A percentile compares a stretch with the other conserved stretches of the same genome.
Evolutionary conservation across 2,797 vertebrate species (phyloP).

Genomic region (Tapirus indicus): DNA sequence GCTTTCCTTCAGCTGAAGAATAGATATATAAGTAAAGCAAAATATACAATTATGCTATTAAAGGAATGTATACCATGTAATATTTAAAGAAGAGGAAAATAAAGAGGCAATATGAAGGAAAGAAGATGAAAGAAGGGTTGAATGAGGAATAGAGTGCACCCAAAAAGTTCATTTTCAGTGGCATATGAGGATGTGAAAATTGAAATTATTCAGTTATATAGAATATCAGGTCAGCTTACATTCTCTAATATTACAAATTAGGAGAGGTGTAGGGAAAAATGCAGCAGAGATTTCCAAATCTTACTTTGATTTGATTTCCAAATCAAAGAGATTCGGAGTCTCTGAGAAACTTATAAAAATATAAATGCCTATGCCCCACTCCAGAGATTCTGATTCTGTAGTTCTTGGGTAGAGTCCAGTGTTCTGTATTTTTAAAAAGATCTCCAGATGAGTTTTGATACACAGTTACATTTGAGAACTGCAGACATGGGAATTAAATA

Average conservation of each 20-base stretch:
- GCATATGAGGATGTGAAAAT: not conserved
- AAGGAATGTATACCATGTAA: not conserved
- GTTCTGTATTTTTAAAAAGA: not conserved
- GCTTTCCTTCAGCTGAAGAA: slow-evolving; percentile 9
- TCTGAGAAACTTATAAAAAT: not conserved
- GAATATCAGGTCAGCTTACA: not conserved
- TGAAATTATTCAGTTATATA: not conserved
- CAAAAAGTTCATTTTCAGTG: not conserved
- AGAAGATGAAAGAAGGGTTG: not conserved
- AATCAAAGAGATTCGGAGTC: not conserved
- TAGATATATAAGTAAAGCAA: not conserved
- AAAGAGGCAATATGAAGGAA: not conserved
- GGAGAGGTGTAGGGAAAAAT: not conserved
- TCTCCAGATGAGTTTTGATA: not conserved
- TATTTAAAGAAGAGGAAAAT: slow-evolving; percentile 48
- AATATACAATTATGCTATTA: not conserved
- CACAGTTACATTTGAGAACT: not conserved
- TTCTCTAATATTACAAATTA: not conserved
- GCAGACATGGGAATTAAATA: not conserved
- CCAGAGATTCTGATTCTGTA: not conserved
- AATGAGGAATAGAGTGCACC: not conserved
- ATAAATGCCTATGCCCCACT: not conserved
- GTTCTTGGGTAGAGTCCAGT: not conserved
- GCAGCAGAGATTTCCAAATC: not conserved
- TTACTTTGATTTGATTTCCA: not conserved